phyloP scores from a whole-genome alignment of 2,797 vertebrate species.

The Microctenopoma lineatum region DNA sequence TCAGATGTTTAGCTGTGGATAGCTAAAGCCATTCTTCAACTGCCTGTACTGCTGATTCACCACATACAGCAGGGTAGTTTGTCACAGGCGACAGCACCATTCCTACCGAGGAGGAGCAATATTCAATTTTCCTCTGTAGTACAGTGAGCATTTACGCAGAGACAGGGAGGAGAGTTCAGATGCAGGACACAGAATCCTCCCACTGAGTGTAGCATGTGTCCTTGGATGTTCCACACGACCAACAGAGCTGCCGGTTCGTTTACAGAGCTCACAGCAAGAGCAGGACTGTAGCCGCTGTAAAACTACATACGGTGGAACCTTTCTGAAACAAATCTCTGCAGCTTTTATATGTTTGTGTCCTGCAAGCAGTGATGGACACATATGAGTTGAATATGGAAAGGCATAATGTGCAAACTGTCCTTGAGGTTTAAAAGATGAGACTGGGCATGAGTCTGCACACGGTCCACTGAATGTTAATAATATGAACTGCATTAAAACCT shows the following conservation, averaged over 20 bases:
- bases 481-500: background rate
- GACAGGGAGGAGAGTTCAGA: slow-evolving; percentile 41
- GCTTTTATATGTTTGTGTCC: slow-evolving; percentile 20
- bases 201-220: slow-evolving; percentile 17
- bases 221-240: slow-evolving; percentile 8
- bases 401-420: slow-evolving; percentile 6
- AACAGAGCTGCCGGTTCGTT: slow-evolving; percentile 19
- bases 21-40: slow-evolving; percentile 58
- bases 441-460: background rate
- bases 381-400: no score
- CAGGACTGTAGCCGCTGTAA: background rate
- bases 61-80: slow-evolving; percentile 66
- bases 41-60: slow-evolving; percentile 72
- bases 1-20: slow-evolving; percentile 51
- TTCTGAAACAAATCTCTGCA: slow-evolving; percentile 12
- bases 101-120: slow-evolving; percentile 54
- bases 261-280: slow-evolving; percentile 10
- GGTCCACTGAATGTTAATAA: slow-evolving; percentile 7
- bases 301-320: background rate
- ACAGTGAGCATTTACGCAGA: slow-evolving; percentile 38
- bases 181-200: slow-evolving; percentile 36
- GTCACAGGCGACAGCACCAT: slow-evolving; percentile 65
- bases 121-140: slow-evolving; percentile 58
- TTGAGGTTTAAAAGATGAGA: slow-evolving; percentile 10
- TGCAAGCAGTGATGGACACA: background rate